Conservation (phyloP, 2,113 vertebrate species). For the Arizona elegans region DNA sequence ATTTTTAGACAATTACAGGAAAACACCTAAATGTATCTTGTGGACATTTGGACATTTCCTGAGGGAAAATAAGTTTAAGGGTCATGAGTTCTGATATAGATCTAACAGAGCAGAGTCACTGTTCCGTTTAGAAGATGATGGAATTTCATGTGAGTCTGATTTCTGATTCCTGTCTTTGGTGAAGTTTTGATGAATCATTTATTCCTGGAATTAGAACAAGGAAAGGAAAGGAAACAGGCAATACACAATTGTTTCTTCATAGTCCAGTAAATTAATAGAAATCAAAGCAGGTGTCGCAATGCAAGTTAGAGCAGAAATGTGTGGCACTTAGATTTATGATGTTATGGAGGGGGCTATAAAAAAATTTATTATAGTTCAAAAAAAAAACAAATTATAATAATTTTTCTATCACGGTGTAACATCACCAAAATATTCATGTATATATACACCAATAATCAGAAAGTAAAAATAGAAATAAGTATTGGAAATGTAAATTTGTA, state of each 20-base stretch:
- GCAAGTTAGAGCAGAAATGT: neutral
- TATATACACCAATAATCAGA: too few species aligned
- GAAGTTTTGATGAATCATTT: slow-evolving; percentile 18
- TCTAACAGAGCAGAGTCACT: slow-evolving; percentile 6
- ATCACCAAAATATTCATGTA: too few species aligned
- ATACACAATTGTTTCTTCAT: neutral
- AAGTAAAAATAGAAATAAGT: too few species aligned
- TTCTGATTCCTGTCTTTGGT: slow-evolving; percentile 15
- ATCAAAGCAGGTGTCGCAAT: neutral
- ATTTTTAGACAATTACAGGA: neutral
- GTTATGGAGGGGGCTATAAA: neutral
- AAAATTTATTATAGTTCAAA: too few species aligned
- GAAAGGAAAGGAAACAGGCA: neutral
- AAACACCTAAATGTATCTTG: neutral
- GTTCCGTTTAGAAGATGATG: slow-evolving; percentile 29
- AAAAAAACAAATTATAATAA: too few species aligned
- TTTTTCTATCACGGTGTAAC: too few species aligned
- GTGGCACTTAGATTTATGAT: neutral
- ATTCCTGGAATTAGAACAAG: neutral
- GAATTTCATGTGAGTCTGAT: slow-evolving; percentile 32
- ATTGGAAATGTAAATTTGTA: too few species aligned
- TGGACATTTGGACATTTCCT: slow-evolving; percentile 9
- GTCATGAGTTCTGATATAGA: slow-evolving; percentile 11
- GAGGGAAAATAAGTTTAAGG: slow-evolving; percentile 5
- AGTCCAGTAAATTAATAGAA: neutral